Evolutionary conservation across 2,888 invertebrate species (phyloP), one percentile per base, ranked within the genome.

Genomic region (Maniola hyperantus): DNA sequence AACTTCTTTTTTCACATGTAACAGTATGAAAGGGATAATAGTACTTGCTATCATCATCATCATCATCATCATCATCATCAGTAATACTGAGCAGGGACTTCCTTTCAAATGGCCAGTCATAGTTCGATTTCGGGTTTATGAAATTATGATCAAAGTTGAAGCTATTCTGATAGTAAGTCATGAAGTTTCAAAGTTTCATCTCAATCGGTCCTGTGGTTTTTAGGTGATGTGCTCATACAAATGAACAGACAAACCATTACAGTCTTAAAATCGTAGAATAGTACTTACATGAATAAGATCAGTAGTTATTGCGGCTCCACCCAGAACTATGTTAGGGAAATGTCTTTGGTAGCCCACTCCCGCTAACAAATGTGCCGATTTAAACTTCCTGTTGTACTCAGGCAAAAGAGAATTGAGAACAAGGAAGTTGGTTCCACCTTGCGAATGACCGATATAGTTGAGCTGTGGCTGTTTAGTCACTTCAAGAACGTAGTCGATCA

Each of bases 361-460:
- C 44, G 89, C 89, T n/a, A 88, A 64, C 6, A 89, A 74, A 69
- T 90, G 84, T 0, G 79, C 88, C 10, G 88, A 81, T 1, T 70
- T 66, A 11, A 90, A 75, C 73, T 87, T 90, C 5, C 77, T 55
- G 68, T 89, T 87, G 71, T 85, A 89, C 70, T 87, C 84, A 0
- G 85, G 82, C 6, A 73, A 71, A 77, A 87, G 74, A 1, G 86
- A 81, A 39, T 74, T 80, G 48, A 89, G 60, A 0, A 85, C 81
- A 7, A 88, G 67, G 64, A 88, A 89, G 0, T 67, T 76, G 0
- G 90, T 88, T 0, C 88, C 88, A 42, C 90, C 90, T 77, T 89
- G 88, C n/a, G 91, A 92, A 74, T 88, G 87, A 0, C 91, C 91
- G 11, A 91, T 78, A 57, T 89, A 92, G 70, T 90, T 88, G 7